phyloP scores from a whole-genome alignment of 2,797 vertebrate species.

The Notolabrus celidotus region DNA sequence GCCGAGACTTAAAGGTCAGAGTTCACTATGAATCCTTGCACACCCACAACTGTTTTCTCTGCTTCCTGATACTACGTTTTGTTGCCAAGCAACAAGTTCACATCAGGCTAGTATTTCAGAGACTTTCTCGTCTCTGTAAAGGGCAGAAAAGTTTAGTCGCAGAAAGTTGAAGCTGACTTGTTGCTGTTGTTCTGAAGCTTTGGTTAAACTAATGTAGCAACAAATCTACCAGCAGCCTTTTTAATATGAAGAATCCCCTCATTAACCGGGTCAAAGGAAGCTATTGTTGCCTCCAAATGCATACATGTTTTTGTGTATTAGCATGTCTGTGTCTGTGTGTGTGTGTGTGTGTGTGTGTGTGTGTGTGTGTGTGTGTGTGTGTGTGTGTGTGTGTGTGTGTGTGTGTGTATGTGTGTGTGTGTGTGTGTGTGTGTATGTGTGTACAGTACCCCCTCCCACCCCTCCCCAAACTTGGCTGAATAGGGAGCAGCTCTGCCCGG shows the following conservation, averaged over 20 bases:
- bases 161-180: constrained; percentile 32
- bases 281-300: constrained; percentile 49
- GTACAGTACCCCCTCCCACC: constrained; percentile 17
- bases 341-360: neutral
- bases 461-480: constrained; percentile 61
- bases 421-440: constrained; percentile 9
- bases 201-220: constrained; percentile 26
- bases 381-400: too few relatives aligned
- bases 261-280: constrained; percentile 59
- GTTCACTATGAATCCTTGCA: constrained; percentile 58
- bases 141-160: constrained; percentile 39
- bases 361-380: constrained; percentile 2
- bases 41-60: constrained; percentile 55
- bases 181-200: constrained; percentile 17
- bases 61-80: constrained; percentile 57
- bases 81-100: constrained; percentile 71
- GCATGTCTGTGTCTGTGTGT: constrained; percentile 4
- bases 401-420: too few relatives aligned
- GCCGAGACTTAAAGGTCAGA: constrained; percentile 54
- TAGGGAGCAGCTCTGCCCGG: constrained; percentile 53
- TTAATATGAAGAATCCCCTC: constrained; percentile 52
- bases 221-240: constrained; percentile 24
- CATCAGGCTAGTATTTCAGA: constrained; percentile 25
- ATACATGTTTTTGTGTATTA: constrained; percentile 7
- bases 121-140: constrained; percentile 9